phyloP scores from a whole-genome alignment of 2,888 invertebrate genomes.

The Eupithecia insigniata region DNA sequence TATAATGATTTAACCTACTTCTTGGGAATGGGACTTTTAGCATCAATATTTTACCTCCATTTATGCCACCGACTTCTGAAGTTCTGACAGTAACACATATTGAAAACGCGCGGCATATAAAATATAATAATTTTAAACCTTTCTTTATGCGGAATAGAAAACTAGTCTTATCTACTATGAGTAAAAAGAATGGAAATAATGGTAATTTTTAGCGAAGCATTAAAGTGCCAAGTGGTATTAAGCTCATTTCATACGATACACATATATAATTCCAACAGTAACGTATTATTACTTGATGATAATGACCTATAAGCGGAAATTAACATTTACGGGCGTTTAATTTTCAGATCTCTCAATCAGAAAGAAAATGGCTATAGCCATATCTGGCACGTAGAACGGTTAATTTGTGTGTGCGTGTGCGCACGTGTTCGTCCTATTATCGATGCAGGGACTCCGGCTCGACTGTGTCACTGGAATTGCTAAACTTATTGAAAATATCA shows the following conservation, averaged over 20 bases:
- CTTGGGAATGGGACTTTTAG: slow-evolving; percentile 40
- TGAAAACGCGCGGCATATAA: background rate
- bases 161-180: background rate
- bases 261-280: background rate
- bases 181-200: background rate
- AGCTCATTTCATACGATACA: background rate
- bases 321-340: slow-evolving; percentile 22
- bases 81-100: background rate
- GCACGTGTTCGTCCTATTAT: slow-evolving; percentile 53
- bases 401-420: slow-evolving; percentile 54
- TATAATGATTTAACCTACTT: slow-evolving; percentile 56
- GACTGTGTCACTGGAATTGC: slow-evolving; percentile 12
- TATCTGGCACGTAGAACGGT: slow-evolving; percentile 56
- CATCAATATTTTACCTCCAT: slow-evolving; percentile 5
- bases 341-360: slow-evolving; percentile 39
- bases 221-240: background rate
- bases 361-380: slow-evolving; percentile 41
- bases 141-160: background rate
- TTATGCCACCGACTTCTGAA: background rate
- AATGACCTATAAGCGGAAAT: slow-evolving; percentile 13
- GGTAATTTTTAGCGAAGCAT: background rate
- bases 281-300: slow-evolving; percentile 9
- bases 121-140: too few species aligned
- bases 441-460: slow-evolving; percentile 43
- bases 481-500: background rate